Evolutionary conservation across 2,888 invertebrate genomes (phyloP).

Genomic region (Tortricodes alternella): DNA sequence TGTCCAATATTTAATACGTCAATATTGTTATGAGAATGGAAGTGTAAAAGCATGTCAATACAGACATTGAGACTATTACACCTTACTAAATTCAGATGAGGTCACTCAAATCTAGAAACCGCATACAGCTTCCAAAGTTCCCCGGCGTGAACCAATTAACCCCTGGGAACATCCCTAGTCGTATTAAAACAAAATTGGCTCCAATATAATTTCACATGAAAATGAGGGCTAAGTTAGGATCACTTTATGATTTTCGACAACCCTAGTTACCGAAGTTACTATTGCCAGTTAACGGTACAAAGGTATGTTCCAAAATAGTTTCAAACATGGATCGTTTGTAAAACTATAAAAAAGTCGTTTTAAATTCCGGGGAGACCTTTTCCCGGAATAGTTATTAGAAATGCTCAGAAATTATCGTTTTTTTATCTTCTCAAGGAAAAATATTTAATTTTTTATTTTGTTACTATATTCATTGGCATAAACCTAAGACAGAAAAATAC

Average conservation of each 20-base stretch:
- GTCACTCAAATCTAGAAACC: slow-evolving; percentile 52
- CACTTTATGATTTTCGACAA: slow-evolving; percentile 37
- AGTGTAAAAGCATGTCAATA: slow-evolving; percentile 24
- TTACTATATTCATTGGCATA: too few species aligned
- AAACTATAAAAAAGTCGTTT: background rate
- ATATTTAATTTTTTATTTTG: too few species aligned
- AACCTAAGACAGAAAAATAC: too few species aligned
- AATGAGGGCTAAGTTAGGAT: slow-evolving; percentile 50
- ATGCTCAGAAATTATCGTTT: too few species aligned
- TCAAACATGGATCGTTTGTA: background rate
- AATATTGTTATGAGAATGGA: too few species aligned
- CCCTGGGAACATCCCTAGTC: slow-evolving; percentile 48
- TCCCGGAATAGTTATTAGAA: background rate
- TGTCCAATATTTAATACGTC: too few species aligned
- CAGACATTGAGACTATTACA: slow-evolving; percentile 33
- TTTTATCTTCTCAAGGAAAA: too few species aligned
- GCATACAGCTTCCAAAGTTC: slow-evolving; percentile 65
- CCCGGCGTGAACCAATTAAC: slow-evolving; percentile 63
- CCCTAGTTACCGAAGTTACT: slow-evolving; percentile 28
- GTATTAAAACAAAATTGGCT: slow-evolving; percentile 68
- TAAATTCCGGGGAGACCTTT: background rate
- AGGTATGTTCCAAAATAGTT: slow-evolving; percentile 22
- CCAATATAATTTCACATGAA: slow-evolving; percentile 65
- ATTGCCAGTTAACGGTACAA: slow-evolving; percentile 1
- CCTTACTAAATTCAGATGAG: slow-evolving; percentile 29